Base-by-base conservation (phyloP, 1,140 invertebrate species). In the Pachypeltis micranthus region DNA sequence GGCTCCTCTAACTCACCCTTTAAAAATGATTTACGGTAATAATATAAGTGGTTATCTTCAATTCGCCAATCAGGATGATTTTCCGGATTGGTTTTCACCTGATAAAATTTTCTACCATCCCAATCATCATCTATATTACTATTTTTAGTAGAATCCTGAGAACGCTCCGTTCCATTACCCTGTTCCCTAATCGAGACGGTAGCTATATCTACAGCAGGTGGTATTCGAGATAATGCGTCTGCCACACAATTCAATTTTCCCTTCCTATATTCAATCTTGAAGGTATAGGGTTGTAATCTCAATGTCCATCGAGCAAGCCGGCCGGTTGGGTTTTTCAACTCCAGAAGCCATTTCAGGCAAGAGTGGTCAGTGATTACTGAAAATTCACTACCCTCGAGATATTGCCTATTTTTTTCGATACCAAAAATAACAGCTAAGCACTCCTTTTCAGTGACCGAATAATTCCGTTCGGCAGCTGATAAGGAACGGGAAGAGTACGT, bases 311-410 rank as follows among this genome's bases (percentile, higher is more conserved):
- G 62, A 0, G 74, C 73, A n/a, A 80, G 61, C 44, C 76, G 58
- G 44, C 72, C 74, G 1, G 66, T 69, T 2, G 72, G 70, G 59
- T 77, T 72, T 65, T 73, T 74, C 1, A 77, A 66, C 2, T 71
- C 70, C 24, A 70, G 65, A 2, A 81, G 67, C 74, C 75, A 81
- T 27, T 65, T 62, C 1, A 81, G 70, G 67, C 62, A 79, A 77
- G 63, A 69, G 39, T 77, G 74, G 62, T 78, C 75, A 1, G 74
- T 77, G 25, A 71, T 54, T 1, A 77, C 69, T 0, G 26, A 71
- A 60, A 79, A 77, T 23, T 72, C 56, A 3, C 34, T 70, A 16
- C 70, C 71, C 44, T 73, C 69, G 26, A 72, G 61, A 47, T 69
- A 71, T 1, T 34, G 63, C 16, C 68, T 47, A 47, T 73, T 75